Base-by-base conservation (phyloP, 2,888 invertebrate genomes). In the Agonopterix arenella region DNA sequence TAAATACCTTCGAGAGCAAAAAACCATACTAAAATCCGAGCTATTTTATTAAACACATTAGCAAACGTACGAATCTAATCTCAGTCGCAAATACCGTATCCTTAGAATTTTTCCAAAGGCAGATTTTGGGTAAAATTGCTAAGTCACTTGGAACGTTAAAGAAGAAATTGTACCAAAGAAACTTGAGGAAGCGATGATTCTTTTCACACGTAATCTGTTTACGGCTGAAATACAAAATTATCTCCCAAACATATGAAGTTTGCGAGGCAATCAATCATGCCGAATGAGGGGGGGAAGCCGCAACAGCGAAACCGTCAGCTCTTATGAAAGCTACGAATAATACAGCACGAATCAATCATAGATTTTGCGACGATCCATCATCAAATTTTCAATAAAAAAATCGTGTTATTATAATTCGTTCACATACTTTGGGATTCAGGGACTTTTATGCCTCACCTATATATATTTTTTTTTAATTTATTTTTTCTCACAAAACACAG, bases 331-430 rank as follows among this genome's bases (percentile, higher is more conserved):
- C 80, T 73, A 73, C 78, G 84, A 85, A 88, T 86, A 85, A 85
- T 84, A 86, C 78, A 79, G 72, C 84, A 80, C 80, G 76, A 84
- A 89, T 89, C 88, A 88, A 89, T 88, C 89, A 89, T 88, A 84
- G 85, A 85, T 84, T 84, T 83, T 72, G 76, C 70, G 84, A 82
- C 79, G 80, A 89, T 89, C 88, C 79, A 88, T 89, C 88, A 88
- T 67, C 73, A 82, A 76, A 76, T 86, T 86, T 81, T 75, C 84
- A 78, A 84, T 71, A 78, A 83, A 81, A 75, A 75, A 71, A 50
- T 66, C 57, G 59, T 66, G 61, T 65, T 67, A 63, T 64, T 60
- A 63, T 64, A 64, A 64, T 68, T 70, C 61, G 66, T 66, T 62
- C 58, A 59, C 50, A 51, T 53, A 55, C 56, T 53, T 48, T 53